Base-by-base conservation (phyloP, 2,888 invertebrate species). In the Sminthurides aquaticus region DNA sequence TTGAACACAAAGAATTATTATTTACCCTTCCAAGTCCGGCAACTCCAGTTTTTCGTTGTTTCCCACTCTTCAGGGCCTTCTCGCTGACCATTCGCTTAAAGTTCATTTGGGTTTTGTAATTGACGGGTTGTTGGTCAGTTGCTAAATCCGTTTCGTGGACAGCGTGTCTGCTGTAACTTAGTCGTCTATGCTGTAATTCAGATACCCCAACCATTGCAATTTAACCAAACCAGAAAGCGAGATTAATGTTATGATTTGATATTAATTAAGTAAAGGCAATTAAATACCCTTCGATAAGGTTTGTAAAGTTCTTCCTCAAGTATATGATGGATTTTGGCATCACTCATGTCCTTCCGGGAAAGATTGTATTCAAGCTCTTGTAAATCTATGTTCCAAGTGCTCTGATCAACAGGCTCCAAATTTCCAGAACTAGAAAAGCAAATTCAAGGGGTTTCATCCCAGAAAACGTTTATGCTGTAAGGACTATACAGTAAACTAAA, bases 301-400 rank as follows among this genome's bases (percentile, higher is more conserved):
- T 91, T 91, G 79, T 88, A 88, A 52, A 92, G 81, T 79, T 92
- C 92, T 79, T 92, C 91, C 2, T 91, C 90, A 52, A 95, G 82
- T 55, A 96, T 83, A 79, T 95, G 94, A 79, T 95, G 95, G 74
- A 94, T 91, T 79, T 87, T 89, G n/a, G 91, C 92, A 79, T 95
- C 94, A 1, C 92, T 93, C 66, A 93, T 81, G 81, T 94, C 94
- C 79, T 92, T 93, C 78, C 88, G 89, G 64, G 91, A 90, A 60
- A 92, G 92, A 82, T 90, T 91, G 78, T 94, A 94, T 77, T 94
- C 92, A 77, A 94, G 80, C 77, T 94, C 93, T 78, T 91, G 92
- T 85, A 94, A 89, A 77, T 95, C 95, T 76, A 95, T 86, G 78
- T 93, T 93, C 86, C 91, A 52, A 0, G 87, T 88, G 70, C 89